Evolutionary conservation across 2,888 invertebrate species (phyloP), one percentile per base, ranked within the genome.

Genomic region (Epinotia nisella): DNA sequence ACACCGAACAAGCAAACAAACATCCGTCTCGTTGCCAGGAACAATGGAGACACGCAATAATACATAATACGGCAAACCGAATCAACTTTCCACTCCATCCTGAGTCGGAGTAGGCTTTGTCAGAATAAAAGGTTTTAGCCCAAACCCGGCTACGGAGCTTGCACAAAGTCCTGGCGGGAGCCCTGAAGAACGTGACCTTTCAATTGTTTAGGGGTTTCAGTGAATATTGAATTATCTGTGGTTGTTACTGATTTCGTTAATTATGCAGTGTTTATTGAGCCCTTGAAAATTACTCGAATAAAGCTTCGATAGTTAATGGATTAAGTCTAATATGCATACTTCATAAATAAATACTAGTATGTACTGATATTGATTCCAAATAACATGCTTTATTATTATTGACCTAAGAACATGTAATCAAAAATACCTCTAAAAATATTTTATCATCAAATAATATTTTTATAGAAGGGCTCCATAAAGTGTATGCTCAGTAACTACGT

Each of bases 311-410:
- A 35, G 35, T 35, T 35, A 35, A 35, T 35, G 35, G 35, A 35
- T 35, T 35, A 35, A 9, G 35, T 9, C 9, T 9, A 9, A 9
- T 9, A 35, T 9, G 35, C 35, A 35, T 35, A 35, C 35, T 9
- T 35, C 9, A 35, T 35, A 35, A 35, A 35, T n/a, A n/a, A n/a
- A n/a, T n/a, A n/a, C n/a, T n/a, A n/a, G n/a, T n/a, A n/a, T n/a
- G n/a, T n/a, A n/a, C n/a, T n/a, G n/a, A n/a, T n/a, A n/a, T n/a
- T n/a, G n/a, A n/a, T n/a, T n/a, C n/a, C n/a, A n/a, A n/a, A n/a
- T n/a, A n/a, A n/a, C n/a, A n/a, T n/a, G n/a, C n/a, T 89, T 89
- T 90, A 90, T 90, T 90, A 88, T 80, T 88, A 87, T n/a, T 24
- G 21, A 24, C 35, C 35, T 29, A 0, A 5, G 5, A 5, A 29